Conservation (phyloP, 37 sponge, comb jelly and placozoan species). For the Oopsacas minuta region DNA sequence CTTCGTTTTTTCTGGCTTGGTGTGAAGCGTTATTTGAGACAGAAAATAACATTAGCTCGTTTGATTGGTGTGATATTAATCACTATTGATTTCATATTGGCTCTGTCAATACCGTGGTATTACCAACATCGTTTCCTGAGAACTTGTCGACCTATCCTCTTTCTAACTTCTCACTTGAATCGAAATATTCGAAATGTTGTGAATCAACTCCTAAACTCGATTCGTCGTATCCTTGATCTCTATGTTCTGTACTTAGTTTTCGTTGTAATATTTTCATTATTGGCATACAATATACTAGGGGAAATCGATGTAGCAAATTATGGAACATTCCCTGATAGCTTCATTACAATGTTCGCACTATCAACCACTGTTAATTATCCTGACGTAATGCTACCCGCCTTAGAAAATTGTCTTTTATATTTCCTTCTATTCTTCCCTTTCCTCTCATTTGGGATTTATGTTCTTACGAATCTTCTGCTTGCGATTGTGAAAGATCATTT, state of each 20-base stretch:
- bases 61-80: neutral
- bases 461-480: neutral
- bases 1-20: neutral
- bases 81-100: neutral
- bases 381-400: neutral
- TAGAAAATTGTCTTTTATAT: neutral
- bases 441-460: neutral
- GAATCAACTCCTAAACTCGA: neutral
- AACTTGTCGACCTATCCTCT: neutral
- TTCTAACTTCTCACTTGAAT: neutral
- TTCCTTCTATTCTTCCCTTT: neutral
- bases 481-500: conserved; percentile 1
- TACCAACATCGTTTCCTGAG: conserved; percentile 12
- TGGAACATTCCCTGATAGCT: neutral
- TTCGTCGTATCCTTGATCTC: neutral
- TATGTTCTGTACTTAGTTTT: neutral
- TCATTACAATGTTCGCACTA: neutral
- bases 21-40: neutral
- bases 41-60: neutral
- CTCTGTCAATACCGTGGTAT: neutral
- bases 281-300: neutral
- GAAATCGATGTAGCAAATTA: neutral
- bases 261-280: neutral
- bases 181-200: conserved; percentile 3
- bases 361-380: neutral